phyloP scores from a whole-genome alignment of 2,888 invertebrate genomes.

The Lasius fuliginosus region DNA sequence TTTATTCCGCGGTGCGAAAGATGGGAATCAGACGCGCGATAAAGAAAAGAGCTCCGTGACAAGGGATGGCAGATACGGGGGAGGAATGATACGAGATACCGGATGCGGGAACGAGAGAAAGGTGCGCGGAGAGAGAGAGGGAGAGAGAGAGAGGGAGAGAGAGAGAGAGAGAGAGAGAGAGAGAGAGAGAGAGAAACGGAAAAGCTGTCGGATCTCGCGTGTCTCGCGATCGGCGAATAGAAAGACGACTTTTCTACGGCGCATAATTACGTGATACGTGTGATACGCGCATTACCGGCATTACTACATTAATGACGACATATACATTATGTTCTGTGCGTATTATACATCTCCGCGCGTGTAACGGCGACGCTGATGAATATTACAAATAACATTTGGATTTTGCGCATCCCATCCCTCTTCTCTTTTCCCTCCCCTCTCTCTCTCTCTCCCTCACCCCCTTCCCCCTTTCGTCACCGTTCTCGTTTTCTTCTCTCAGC shows the following conservation, averaged over 20 bases:
- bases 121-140: background rate
- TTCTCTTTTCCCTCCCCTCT: background rate
- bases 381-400: slow-evolving; percentile 78
- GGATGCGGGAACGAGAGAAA: background rate
- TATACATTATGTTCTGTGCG: slow-evolving; percentile 48
- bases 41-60: slow-evolving; percentile 19
- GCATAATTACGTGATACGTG: slow-evolving; percentile 79
- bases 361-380: slow-evolving; percentile 68
- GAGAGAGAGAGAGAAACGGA: background rate
- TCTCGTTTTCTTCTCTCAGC: slow-evolving; percentile 23
- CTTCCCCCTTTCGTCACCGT: background rate
- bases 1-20: slow-evolving; percentile 3
- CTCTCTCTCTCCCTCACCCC: background rate
- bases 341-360: slow-evolving; percentile 56
- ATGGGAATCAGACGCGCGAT: slow-evolving; percentile 7
- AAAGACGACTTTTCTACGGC: slow-evolving; percentile 29
- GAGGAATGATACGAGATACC: background rate
- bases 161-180: background rate
- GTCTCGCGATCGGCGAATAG: too few relatives aligned
- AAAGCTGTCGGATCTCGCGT: background rate
- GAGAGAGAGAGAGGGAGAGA: background rate
- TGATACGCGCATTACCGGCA: slow-evolving; percentile 67
- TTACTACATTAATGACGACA: slow-evolving; percentile 78
- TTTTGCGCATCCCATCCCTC: slow-evolving; percentile 58
- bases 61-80: background rate